These are phyloP conservation scores for Brevipalpus yothersi DNA, from an alignment of 1,140 invertebrate genomes.

Conservation along the genomic window DNA sequence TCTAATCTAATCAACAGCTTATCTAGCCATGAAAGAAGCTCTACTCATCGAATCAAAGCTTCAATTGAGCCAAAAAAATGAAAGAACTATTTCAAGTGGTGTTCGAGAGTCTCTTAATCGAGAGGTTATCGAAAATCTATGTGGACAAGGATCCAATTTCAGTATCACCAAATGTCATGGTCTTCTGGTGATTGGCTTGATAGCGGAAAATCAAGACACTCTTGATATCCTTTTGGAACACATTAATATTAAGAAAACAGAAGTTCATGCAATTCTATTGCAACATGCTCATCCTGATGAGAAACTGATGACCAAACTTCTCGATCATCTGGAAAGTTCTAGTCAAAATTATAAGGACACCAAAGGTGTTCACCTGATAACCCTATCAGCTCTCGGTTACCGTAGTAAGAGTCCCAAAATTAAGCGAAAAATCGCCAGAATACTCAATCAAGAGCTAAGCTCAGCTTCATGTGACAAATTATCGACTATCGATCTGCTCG, in stretches of 20 bases:
- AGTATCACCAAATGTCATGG: not conserved
- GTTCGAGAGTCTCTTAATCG: not conserved
- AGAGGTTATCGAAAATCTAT: not conserved
- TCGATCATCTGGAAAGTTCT: not conserved
- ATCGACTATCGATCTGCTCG: conserved; percentile 5
- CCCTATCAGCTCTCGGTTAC: not conserved
- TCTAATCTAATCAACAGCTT: no score
- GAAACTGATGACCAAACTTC: not conserved
- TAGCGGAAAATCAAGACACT: not conserved
- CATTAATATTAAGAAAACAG: not conserved
- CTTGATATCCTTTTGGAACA: not conserved
- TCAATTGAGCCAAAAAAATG: not conserved
- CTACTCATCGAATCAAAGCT: not conserved
- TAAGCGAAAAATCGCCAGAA: not conserved
- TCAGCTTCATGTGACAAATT: not conserved
- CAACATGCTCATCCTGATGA: not conserved
- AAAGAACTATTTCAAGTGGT: not conserved
- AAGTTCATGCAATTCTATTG: not conserved
- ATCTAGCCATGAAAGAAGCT: not conserved
- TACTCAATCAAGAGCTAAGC: not conserved
- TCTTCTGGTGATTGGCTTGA: not conserved
- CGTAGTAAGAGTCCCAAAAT: not conserved
- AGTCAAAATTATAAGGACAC: not conserved
- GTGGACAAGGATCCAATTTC: not conserved
- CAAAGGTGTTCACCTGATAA: not conserved